Evolutionary conservation across 1,140 invertebrate species (phyloP), one percentile per base, ranked within the genome.

Genomic region (Leguminivora glycinivorella): DNA sequence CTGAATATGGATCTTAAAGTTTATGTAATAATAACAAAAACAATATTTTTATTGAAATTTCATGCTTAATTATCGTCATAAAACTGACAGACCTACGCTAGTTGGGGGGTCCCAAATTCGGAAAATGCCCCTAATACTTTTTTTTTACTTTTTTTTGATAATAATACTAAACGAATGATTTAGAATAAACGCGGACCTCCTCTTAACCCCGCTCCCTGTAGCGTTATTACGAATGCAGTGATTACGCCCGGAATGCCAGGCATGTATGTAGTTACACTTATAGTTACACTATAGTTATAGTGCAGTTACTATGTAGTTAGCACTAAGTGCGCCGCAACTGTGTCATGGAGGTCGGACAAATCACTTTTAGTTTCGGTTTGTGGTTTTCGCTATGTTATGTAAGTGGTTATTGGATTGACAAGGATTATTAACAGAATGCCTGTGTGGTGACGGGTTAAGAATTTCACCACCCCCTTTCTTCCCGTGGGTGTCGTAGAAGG

Each of bases 331-430:
- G n/a, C 29, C 58, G 25, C 26, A 63, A 29, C 26, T 63, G 58
- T 63, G 58, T 63, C 58, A 63, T 63, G 58, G 58, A 29, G 56
- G 24, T 14, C 24, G 24, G 14, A 31, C n/a, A 63, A 63, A 63
- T 29, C 58, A 63, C 58, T 63, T 63, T 63, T 63, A 63, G 58
- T 63, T 63, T 63, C 26, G 58, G 17, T 63, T 63, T 60, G 56
- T 14, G 56, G 56, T 60, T 60, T 26, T 29, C 10, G 25, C 24
- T 56, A 24, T 12, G 56, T n/a, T 60, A 6, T 26, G 22, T 60
- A 60, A 60, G 3, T 24, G 52, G 22, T 52, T 52, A n/a, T n/a
- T n/a, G n/a, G n/a, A n/a, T n/a, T n/a, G n/a, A n/a, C n/a, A n/a
- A n/a, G n/a, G n/a, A n/a, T n/a, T n/a, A n/a, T n/a, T n/a, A n/a